A percentile compares a stretch with the other conserved stretches of the same genome.
Conservation (phyloP, 1,140 invertebrate genomes). For the Papilio helenus region DNA sequence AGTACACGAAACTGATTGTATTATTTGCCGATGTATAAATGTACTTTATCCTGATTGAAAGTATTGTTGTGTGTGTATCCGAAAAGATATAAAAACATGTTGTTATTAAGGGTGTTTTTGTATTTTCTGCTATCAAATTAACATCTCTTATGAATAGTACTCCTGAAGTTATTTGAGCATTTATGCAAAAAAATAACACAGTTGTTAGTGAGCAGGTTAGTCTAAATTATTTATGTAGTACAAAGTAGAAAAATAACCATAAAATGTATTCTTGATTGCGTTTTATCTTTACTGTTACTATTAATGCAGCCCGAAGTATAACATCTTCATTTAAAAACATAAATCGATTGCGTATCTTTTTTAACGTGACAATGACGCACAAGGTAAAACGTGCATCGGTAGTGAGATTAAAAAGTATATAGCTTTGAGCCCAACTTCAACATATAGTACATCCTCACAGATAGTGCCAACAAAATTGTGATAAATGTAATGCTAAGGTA, state of each 20-base stretch:
- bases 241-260: too few species aligned
- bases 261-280: too few species aligned
- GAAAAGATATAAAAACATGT: not conserved
- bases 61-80: not conserved
- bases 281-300: not conserved
- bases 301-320: not conserved
- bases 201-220: too few species aligned
- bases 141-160: not conserved
- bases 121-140: not conserved
- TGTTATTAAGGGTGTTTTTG: not conserved
- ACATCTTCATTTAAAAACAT: not conserved
- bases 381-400: not conserved
- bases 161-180: not conserved
- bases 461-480: constrained; percentile 12
- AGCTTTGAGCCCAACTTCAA: constrained; percentile 42
- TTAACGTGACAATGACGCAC: constrained; percentile 33
- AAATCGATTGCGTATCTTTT: not conserved
- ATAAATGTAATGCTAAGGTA: constrained; percentile 17
- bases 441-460: constrained; percentile 33
- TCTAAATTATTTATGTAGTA: too few species aligned
- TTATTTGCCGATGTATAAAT: constrained; percentile 33
- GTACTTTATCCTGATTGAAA: constrained; percentile 18
- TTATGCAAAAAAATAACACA: not conserved
- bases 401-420: constrained; percentile 8
- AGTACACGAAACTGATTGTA: constrained; percentile 17